Conservation (phyloP, 2,888 invertebrate genomes). For the Ophioninae sp. region DNA sequence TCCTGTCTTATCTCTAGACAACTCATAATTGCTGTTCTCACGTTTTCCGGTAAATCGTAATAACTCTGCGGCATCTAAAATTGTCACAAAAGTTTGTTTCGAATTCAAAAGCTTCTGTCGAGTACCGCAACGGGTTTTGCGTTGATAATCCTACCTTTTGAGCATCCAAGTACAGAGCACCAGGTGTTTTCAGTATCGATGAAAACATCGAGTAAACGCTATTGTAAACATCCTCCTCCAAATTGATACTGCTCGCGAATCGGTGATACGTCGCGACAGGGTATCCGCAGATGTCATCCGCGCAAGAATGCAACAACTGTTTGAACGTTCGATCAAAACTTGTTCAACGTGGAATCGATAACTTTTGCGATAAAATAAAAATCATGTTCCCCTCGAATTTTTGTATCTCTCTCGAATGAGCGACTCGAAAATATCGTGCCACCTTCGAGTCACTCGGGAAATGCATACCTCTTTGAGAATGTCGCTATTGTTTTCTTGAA, state of each 20-base stretch:
- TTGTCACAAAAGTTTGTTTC: slow-evolving; percentile 15
- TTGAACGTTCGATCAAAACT: slow-evolving; percentile 1
- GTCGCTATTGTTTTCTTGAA: slow-evolving; percentile 48
- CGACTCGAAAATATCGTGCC: neutral
- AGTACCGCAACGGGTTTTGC: neutral
- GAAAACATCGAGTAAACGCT: slow-evolving; percentile 69
- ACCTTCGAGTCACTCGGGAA: neutral
- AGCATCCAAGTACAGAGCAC: slow-evolving; percentile 70
- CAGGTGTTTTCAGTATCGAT: slow-evolving; percentile 71
- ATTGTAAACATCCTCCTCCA: slow-evolving; percentile 73
- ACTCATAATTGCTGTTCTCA: slow-evolving; percentile 69
- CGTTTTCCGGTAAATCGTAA: slow-evolving; percentile 74
- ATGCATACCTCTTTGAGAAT: slow-evolving; percentile 50
- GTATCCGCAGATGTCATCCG: slow-evolving; percentile 76
- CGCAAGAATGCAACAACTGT: slow-evolving; percentile 76
- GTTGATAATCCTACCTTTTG: slow-evolving; percentile 69
- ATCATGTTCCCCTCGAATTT: no score
- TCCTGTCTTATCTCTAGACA: slow-evolving; percentile 73
- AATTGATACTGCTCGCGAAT: slow-evolving; percentile 71
- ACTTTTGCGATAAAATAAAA: no score
- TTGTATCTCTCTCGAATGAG: neutral
- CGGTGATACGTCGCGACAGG: slow-evolving; percentile 71
- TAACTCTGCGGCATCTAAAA: slow-evolving; percentile 75
- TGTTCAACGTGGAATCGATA: neutral
- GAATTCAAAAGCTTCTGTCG: neutral